Base-by-base conservation (phyloP, 2,113 vertebrate species). In the Scortum barcoo region DNA sequence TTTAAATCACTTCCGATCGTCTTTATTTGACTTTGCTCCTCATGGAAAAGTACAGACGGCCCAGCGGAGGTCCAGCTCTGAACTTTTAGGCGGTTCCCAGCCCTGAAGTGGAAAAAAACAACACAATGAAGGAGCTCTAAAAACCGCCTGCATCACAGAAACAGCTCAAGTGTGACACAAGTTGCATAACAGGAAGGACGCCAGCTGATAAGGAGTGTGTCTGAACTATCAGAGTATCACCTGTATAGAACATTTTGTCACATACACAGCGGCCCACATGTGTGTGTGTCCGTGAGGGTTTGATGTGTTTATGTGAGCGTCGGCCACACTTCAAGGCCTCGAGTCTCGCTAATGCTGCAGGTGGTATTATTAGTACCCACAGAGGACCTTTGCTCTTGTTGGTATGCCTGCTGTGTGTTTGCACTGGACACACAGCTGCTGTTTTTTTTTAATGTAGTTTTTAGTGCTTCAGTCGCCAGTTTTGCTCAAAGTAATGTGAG, bases 171-270 rank as follows among this genome's bases (percentile, higher is more conserved):
- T 11, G 66, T 38, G 48, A 53, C 61, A 10, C 20, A 38, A 0
- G 70, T 92, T 92, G 63, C 70, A 22, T 93, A 91, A 91, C 54
- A 13, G 73, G 48, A 66, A 50, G 7, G 20, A 53, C 72, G 26
- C 40, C 58, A 28, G 84, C 77, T 81, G 91, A 88, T 86, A 88
- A 86, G 87, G 67, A 76, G 53, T 61, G 78, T 70, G 50, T 65
- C 51, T 72, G n/a, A 38, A 68, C 44, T 78, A 62, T 72, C 48
- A 73, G 40, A 68, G 85, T 80, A 91, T 92, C 81, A 33, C 51
- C 1, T 30, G 51, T 9, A 19, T 62, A 42, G 71, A 42, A 81
- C 73, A 33, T 74, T 66, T 20, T 63, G 77, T 84, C 51, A 22
- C 26, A 51, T n/a, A 8, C 57, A 24, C 7, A 65, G 16, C 51